Evolutionary conservation across 37 sponge, comb jelly and placozoan species (phyloP), one percentile per base, ranked within the genome.

Genomic region (Diacarnus erythraeanus): DNA sequence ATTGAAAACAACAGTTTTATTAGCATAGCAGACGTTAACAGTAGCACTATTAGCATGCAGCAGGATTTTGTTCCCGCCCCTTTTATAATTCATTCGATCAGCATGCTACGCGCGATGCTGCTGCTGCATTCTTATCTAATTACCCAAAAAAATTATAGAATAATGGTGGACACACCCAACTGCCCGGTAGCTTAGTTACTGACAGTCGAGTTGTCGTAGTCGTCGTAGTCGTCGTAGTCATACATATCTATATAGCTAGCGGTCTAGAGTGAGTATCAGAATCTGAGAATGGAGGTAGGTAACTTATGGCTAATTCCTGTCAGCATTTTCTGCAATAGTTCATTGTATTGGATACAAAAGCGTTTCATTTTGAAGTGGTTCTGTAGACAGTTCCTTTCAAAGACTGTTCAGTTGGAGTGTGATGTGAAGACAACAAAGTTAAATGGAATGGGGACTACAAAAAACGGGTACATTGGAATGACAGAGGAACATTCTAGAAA

Each of bases 331-430:
- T 38, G 30, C 71, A 71, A 40, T 20, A 6, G 23, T 23, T 9
- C 43, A 20, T 27, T 42, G 25, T 71, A 71, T n/a, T 40, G 15
- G 25, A 2, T 40, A 18, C n/a, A 41, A 35, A 71, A 71, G 71
- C 41, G 41, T 25, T 71, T 41, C 57, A 44, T 77, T 43, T 64
- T 64, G 33, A 42, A 77, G 34, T 77, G 77, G 77, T 35, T 38
- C 29, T 77, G 77, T 33, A 38, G 77, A 30, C 5, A 4, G 41
- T 77, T 63, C 26, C 51, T 42, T 4, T 21, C 27, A 18, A 42
- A 33, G 17, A 20, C 35, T 2, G 74, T 74, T 54, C 25, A 25
- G 9, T 30, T 74, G 25, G 57, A 56, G 23, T 36, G 42, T 17
- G 33, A 12, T 3, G 2, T 41, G 34, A 56, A 74, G 57, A 54